Conservation (phyloP, 2,113 vertebrate genomes). For the Vidua chalybeata region DNA sequence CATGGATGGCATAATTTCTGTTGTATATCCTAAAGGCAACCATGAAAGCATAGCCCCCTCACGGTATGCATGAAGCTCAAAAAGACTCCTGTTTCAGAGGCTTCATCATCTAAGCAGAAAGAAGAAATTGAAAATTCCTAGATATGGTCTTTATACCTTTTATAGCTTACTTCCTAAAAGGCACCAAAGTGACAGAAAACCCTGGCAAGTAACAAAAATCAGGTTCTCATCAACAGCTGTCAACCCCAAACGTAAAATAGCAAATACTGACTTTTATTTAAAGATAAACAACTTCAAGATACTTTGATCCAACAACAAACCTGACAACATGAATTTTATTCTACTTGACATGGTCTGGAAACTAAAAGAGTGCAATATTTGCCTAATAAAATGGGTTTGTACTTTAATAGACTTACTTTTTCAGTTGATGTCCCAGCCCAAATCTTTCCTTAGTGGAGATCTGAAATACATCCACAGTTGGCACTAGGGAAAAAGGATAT, state of each 20-base stretch:
- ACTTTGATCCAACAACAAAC: neutral
- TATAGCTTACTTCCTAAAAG: neutral
- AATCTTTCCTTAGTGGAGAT: slow-evolving; percentile 89
- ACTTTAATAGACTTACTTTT: slow-evolving; percentile 81
- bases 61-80: neutral
- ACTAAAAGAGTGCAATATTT: neutral
- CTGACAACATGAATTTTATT: neutral
- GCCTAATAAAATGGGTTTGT: neutral
- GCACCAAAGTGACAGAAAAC: neutral
- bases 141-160: neutral
- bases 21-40: neutral
- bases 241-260: neutral
- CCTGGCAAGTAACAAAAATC: neutral
- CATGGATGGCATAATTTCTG: neutral
- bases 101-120: neutral
- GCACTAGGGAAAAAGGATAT: slow-evolving; percentile 71
- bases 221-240: neutral
- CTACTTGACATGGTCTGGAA: neutral
- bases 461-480: slow-evolving; percentile 91
- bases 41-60: neutral
- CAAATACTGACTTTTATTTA: neutral
- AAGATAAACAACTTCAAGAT: neutral
- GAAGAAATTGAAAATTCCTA: neutral
- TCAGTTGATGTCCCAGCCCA: slow-evolving; percentile 89
- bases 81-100: neutral